Percentiles rank a stretch among this genome's conserved stretches.
Evolutionary conservation across 2,797 vertebrate species (phyloP).

Genomic region (Xenopus petersii): DNA sequence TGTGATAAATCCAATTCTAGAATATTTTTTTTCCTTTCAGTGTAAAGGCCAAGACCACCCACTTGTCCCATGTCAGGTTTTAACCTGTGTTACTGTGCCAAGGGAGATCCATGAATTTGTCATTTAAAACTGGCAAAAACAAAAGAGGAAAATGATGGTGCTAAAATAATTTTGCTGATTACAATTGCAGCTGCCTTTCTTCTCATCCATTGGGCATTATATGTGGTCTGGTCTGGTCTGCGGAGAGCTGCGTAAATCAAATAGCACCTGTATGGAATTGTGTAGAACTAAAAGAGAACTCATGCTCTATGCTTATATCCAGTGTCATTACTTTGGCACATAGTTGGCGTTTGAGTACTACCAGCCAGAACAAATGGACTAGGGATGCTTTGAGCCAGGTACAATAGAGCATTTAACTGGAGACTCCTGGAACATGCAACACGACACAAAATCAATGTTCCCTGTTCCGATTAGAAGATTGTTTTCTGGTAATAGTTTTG

Average conservation of each 20-base stretch:
- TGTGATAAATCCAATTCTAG: neutral
- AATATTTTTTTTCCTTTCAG: neutral
- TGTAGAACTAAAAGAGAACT: slow-evolving; percentile 36
- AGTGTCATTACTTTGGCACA: slow-evolving; percentile 48
- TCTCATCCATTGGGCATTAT: slow-evolving; percentile 27
- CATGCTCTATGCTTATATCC: slow-evolving; percentile 51
- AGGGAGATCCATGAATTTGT: slow-evolving; percentile 13
- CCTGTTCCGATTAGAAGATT: no score
- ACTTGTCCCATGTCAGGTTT: neutral
- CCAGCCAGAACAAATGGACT: slow-evolving; percentile 50
- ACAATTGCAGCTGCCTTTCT: slow-evolving; percentile 24
- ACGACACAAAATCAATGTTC: neutral
- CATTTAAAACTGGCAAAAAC: slow-evolving; percentile 13
- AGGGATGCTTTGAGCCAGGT: slow-evolving; percentile 54
- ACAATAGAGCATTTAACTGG: slow-evolving; percentile 50
- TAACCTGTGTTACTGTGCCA: neutral
- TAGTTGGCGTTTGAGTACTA: slow-evolving; percentile 29
- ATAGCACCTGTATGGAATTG: slow-evolving; percentile 26
- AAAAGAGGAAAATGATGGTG: slow-evolving; percentile 1
- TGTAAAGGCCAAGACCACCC: slow-evolving; percentile 24
- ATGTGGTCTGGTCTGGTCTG: slow-evolving; percentile 24
- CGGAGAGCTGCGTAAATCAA: slow-evolving; percentile 26
- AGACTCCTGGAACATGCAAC: slow-evolving; percentile 18
- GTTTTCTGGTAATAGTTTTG: no score
- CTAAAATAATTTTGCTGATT: slow-evolving; percentile 9